A percentile compares a stretch with the other conserved stretches of the same genome.
These are phyloP conservation scores for Falco peregrinus DNA, from an alignment of 2,797 vertebrate species.

Conservation along the genomic window DNA sequence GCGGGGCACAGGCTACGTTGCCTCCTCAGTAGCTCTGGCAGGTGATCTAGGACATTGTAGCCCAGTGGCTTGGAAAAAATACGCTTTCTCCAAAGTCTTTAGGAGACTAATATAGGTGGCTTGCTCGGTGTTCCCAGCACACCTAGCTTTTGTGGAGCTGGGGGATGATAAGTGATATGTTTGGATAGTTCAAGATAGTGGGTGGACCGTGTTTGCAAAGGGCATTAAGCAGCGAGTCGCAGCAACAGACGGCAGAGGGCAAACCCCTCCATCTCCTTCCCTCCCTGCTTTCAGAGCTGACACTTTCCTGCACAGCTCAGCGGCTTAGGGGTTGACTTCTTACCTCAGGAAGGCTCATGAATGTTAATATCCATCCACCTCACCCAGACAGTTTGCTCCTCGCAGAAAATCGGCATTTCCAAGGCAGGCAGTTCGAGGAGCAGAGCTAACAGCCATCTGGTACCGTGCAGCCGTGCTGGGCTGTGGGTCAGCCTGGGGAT, in stretches of 20 bases:
- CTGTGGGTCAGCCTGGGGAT: neutral
- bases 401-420: neutral
- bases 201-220: neutral
- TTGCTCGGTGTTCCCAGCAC: neutral
- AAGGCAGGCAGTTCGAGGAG: neutral
- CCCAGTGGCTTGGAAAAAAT: neutral
- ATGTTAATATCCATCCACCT: constrained; percentile 8
- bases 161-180: neutral
- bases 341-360: constrained; percentile 6
- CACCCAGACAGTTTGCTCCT: neutral
- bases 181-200: neutral
- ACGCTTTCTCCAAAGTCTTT: neutral
- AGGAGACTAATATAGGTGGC: neutral
- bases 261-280: neutral
- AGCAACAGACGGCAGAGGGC: neutral
- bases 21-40: neutral
- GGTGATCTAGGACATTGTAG: neutral
- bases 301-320: neutral
- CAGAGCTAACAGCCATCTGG: neutral
- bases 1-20: neutral
- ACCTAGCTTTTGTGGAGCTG: neutral
- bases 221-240: neutral
- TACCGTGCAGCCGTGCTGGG: fast-evolving
- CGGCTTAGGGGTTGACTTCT: constrained; percentile 2
- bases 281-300: neutral